Evolutionary conservation across 1,140 invertebrate species (phyloP).

Genomic region (Monomorium pharaonis): DNA sequence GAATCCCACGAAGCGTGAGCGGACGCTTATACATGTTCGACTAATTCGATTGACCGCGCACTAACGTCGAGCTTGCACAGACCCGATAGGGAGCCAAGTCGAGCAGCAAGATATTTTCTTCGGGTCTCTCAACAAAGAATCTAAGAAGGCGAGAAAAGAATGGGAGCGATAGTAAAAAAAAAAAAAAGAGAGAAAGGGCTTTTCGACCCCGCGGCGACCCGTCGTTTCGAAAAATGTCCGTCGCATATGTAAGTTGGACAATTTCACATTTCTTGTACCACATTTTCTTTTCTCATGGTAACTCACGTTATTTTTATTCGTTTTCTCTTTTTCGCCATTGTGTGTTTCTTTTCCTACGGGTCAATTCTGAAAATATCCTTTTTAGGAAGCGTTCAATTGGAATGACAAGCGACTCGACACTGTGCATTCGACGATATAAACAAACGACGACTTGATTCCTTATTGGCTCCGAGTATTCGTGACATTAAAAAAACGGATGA

Average conservation of each 20-base stretch:
- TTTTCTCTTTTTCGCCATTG: background rate
- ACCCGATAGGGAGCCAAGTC: slow-evolving; percentile 6
- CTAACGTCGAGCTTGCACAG: slow-evolving; percentile 13
- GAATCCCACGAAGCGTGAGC: slow-evolving; percentile 63
- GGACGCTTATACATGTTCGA: slow-evolving; percentile 50
- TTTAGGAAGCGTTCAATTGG: background rate
- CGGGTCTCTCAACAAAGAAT: slow-evolving; percentile 9
- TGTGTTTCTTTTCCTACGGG: background rate
- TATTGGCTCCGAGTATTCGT: background rate
- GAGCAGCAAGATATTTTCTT: slow-evolving; percentile 29
- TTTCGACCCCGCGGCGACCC: background rate
- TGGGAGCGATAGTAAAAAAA: background rate
- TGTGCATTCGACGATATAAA: slow-evolving; percentile 8
- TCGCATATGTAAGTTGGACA: background rate
- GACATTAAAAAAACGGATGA: background rate
- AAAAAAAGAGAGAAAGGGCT: no score
- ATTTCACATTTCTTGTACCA: background rate
- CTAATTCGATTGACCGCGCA: slow-evolving; percentile 48
- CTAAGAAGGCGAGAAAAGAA: background rate
- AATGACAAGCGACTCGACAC: background rate
- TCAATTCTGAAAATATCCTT: background rate
- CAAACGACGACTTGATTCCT: slow-evolving; percentile 1
- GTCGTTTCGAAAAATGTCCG: background rate
- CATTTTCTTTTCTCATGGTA: no score
- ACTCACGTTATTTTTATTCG: background rate